Conservation (phyloP, 2,113 vertebrate genomes). For the Hypomesus transpacificus region DNA sequence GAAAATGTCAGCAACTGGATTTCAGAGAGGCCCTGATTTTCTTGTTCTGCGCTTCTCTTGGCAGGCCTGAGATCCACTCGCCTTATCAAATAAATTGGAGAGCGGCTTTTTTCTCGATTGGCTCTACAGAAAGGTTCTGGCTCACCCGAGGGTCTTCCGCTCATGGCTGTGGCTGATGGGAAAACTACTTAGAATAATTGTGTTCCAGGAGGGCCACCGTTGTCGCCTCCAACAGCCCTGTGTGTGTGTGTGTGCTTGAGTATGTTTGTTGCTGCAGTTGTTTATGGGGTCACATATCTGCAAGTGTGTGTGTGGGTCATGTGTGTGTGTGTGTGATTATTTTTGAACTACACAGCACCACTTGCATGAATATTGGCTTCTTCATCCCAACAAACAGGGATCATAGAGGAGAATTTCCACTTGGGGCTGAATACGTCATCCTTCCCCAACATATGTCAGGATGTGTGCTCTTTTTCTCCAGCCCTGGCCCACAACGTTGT, state of each 20-base stretch:
- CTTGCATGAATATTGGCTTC: neutral
- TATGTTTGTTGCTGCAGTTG: neutral
- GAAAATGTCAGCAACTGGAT: conserved; percentile 54
- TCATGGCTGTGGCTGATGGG: conserved; percentile 62
- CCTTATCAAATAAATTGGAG: conserved; percentile 77
- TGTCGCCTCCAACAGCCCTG: conserved; percentile 19
- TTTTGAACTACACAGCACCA: neutral
- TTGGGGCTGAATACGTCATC: conserved; percentile 3
- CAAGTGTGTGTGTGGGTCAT: neutral
- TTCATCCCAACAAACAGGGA: neutral
- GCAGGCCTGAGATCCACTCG: conserved; percentile 63
- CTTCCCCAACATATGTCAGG: conserved; percentile 25
- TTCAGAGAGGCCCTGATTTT: conserved; percentile 37
- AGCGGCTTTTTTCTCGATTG: conserved; percentile 61
- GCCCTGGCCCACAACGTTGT: conserved; percentile 14
- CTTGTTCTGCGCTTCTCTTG: conserved; percentile 50
- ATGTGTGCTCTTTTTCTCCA: conserved; percentile 36
- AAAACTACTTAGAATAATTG: conserved; percentile 76
- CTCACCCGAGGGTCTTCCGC: conserved; percentile 63
- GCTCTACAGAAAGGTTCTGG: conserved; percentile 65
- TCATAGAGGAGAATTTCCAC: neutral
- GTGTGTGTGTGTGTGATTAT: neutral
- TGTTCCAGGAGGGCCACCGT: conserved; percentile 50
- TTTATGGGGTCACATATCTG: neutral
- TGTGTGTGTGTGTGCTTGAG: conserved; percentile 6